phyloP scores from a whole-genome alignment of 2,113 vertebrate genomes.

The Aptenodytes patagonicus region DNA sequence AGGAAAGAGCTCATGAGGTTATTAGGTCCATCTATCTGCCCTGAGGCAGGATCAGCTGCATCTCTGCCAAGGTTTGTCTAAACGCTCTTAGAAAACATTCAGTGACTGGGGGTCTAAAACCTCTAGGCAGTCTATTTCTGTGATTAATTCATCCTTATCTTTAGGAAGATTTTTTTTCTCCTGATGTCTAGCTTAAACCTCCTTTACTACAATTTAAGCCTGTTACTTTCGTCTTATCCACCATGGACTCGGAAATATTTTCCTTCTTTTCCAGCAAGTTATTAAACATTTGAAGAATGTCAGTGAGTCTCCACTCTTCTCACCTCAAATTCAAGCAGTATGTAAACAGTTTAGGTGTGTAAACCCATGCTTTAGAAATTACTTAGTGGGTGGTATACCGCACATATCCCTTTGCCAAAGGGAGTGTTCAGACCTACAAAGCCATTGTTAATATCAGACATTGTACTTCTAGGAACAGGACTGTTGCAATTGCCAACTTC shows the following conservation, averaged over 20 bases:
- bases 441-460: not conserved
- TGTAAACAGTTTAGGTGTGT: not conserved
- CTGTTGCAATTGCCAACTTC: not conserved
- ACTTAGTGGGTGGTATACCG: accelerated
- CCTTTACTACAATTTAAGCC: not conserved
- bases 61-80: not conserved
- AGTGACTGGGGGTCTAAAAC: not conserved
- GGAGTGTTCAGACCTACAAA: not conserved
- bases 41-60: not conserved
- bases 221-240: not conserved
- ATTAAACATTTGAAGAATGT: not conserved
- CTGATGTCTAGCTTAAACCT: not conserved
- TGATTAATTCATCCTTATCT: not conserved
- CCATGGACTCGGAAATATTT: not conserved
- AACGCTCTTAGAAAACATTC: not conserved
- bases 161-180: not conserved
- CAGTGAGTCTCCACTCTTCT: not conserved
- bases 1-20: not conserved
- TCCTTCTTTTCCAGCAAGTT: not conserved
- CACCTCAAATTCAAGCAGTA: not conserved
- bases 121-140: not conserved
- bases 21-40: not conserved
- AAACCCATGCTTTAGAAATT: not conserved
- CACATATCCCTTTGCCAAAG: not conserved
- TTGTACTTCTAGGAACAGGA: constrained; percentile 5